phyloP scores from a whole-genome alignment of 2,113 vertebrate genomes.

The Podarcis cretensis region DNA sequence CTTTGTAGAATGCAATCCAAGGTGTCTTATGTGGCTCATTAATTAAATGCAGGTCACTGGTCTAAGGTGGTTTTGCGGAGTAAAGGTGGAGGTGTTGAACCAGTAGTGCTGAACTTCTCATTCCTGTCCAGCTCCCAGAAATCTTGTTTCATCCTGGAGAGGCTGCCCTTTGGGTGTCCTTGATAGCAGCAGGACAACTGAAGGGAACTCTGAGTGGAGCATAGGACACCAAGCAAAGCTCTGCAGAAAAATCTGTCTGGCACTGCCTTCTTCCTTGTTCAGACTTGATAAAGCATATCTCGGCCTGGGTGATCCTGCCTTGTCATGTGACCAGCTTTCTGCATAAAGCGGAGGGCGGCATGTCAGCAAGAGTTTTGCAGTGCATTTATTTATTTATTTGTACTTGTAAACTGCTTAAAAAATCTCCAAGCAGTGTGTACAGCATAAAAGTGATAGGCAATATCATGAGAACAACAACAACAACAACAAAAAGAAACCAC shows the following conservation, averaged over 20 bases:
- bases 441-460: too few relatives aligned
- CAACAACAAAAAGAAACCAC: too few relatives aligned
- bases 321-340: background rate
- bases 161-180: background rate
- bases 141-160: background rate
- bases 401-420: too few relatives aligned
- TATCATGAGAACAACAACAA: too few relatives aligned
- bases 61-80: too few relatives aligned
- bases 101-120: background rate
- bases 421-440: too few relatives aligned
- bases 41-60: background rate
- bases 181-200: background rate
- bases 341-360: conserved; percentile 36
- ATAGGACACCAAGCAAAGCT: too few relatives aligned
- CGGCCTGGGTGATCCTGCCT: background rate
- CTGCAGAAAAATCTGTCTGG: background rate
- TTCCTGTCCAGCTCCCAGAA: background rate
- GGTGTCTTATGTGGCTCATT: background rate
- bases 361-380: too few relatives aligned
- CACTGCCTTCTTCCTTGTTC: background rate
- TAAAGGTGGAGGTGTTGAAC: background rate
- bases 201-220: background rate
- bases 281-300: background rate
- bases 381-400: too few relatives aligned
- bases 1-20: too few relatives aligned